Evolutionary conservation across 1,140 invertebrate species (phyloP), one percentile per base, ranked within the genome.

Genomic region (Antheraea pernyi): DNA sequence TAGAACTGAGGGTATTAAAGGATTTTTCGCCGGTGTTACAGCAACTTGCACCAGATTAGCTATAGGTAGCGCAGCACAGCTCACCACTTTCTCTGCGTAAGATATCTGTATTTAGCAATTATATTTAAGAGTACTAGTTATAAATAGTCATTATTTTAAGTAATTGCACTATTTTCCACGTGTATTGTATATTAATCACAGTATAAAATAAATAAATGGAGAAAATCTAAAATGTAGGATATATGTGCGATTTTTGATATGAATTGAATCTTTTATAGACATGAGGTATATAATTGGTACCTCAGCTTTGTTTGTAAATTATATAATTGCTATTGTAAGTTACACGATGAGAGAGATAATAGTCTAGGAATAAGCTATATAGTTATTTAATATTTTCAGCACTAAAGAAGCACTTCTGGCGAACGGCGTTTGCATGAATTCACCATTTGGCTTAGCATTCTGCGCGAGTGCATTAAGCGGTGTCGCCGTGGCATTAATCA

Each of bases 401-500:
- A 78, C 84, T 19, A 94, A 94, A 81, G 94, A 96, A 74, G 94
- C 90, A 84, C 78, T 96, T 65, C 91, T 92, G 80, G 88, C 91
- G 30, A 86, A 94, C 68, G 81, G 94, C 92, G 80, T 95, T 53
- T 94, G 94, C 75, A 73, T 83, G 22, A 74, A 92, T 64, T 94
- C 93, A 42, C 93, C 94, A 4, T 89, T 95, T 78, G 76, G 94
- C 58, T 93, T 94, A 66, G 95, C 96, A 5, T 95, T 98, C 78
- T 72, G 94, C 10, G 95, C 96, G n/a, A 96, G 96, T 73, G 94
- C 96, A 78, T 79, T 96, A 7, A 96, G 96, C 73, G 97, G 97
- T 9, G 83, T 96, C 64, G 94, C 95, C 37, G 94, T 97, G 37
- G 95, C 95, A 7, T 58, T 96, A 0, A 93, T 94, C 58, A 97